Conservation (phyloP, 37 sponge, comb jelly and placozoan species). For the Spongilla lacustris region DNA sequence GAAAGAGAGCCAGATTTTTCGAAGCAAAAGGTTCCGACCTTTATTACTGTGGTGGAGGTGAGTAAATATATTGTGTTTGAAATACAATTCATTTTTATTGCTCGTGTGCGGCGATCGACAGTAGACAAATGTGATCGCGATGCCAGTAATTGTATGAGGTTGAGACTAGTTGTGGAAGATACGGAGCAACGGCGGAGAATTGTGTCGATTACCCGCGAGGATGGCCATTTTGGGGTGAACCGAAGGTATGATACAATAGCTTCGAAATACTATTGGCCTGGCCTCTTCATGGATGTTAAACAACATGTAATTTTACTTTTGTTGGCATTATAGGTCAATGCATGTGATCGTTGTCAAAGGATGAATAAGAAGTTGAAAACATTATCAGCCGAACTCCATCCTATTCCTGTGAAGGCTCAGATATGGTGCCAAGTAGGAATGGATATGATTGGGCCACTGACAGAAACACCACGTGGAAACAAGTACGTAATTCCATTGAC, state of each 20-base stretch:
- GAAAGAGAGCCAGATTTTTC: too few relatives aligned
- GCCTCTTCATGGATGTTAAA: constrained; percentile 14
- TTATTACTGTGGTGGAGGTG: too few relatives aligned
- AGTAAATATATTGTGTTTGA: too few relatives aligned
- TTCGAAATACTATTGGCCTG: constrained; percentile 30
- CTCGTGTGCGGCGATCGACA: too few relatives aligned
- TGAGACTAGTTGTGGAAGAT: too few relatives aligned
- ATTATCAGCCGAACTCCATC: constrained; percentile 32
- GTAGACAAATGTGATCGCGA: too few relatives aligned
- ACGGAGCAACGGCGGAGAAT: too few relatives aligned
- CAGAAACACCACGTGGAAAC: constrained; percentile 28
- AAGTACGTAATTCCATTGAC: constrained; percentile 27
- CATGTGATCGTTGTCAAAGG: constrained; percentile 40
- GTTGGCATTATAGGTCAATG: constrained; percentile 12
- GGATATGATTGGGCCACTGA: constrained; percentile 57
- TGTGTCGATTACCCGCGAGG: too few relatives aligned
- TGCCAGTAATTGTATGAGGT: too few relatives aligned
- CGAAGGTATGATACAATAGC: constrained; percentile 8
- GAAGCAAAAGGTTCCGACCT: too few relatives aligned
- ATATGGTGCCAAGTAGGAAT: constrained; percentile 48
- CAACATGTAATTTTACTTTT: constrained; percentile 13
- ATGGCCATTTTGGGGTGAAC: background rate
- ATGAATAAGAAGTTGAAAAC: constrained; percentile 38
- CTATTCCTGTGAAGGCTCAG: constrained; percentile 25
- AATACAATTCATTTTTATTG: too few relatives aligned